Evolutionary conservation across 2,888 invertebrate genomes (phyloP).

Genomic region (Harmothoe impar): DNA sequence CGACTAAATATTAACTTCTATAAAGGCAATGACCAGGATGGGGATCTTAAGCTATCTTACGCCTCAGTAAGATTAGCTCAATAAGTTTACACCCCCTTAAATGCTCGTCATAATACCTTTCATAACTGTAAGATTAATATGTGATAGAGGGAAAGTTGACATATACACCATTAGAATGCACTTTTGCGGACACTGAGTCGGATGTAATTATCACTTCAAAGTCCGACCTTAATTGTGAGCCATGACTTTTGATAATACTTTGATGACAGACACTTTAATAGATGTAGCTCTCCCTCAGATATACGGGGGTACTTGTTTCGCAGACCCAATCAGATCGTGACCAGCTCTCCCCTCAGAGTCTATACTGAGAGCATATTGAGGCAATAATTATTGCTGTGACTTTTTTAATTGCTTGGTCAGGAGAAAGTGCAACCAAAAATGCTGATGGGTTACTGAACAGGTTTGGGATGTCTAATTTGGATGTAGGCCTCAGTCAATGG

Average conservation of each 20-base stretch:
- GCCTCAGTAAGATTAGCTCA: too few relatives aligned
- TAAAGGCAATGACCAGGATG: too few relatives aligned
- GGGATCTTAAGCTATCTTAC: too few relatives aligned
- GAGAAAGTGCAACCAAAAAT: slow-evolving; percentile 22
- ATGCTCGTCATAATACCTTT: too few relatives aligned
- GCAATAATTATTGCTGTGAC: background rate
- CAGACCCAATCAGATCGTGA: slow-evolving; percentile 20
- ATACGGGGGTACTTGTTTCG: background rate
- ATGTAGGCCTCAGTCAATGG: background rate
- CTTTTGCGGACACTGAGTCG: background rate
- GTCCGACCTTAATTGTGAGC: background rate
- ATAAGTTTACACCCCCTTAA: too few relatives aligned
- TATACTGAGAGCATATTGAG: background rate
- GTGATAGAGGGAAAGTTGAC: background rate
- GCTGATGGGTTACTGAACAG: background rate
- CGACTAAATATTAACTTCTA: background rate
- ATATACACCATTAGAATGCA: background rate
- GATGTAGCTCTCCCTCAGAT: background rate
- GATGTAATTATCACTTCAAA: background rate
- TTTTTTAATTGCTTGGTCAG: slow-evolving; percentile 28
- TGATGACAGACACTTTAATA: background rate
- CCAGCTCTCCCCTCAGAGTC: background rate
- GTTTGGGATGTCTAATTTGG: slow-evolving; percentile 6
- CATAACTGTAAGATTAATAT: background rate
- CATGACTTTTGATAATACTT: background rate